A percentile compares a stretch with the other conserved stretches of the same genome.
phyloP scores from a whole-genome alignment of 1,140 invertebrate genomes.

The Bilobella aurantiaca region DNA sequence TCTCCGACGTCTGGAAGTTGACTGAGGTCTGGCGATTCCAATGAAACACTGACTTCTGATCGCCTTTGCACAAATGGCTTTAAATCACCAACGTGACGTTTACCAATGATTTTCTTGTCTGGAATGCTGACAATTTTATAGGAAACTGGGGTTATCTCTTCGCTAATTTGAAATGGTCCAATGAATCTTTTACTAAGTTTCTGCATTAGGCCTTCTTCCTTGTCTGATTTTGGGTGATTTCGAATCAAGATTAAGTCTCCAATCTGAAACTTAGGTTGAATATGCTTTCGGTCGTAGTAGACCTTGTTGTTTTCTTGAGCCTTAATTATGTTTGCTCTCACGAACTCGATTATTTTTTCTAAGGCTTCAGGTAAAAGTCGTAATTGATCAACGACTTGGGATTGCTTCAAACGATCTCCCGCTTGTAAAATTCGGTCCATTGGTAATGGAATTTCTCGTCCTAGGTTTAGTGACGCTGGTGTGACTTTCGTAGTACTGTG shows the following conservation, averaged over 20 bases:
- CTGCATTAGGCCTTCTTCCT: not conserved
- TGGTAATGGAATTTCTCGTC: conserved; percentile 35
- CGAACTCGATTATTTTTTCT: not conserved
- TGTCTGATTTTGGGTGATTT: not conserved
- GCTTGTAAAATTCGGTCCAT: conserved; percentile 14
- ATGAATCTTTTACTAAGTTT: not conserved
- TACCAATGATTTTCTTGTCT: not conserved
- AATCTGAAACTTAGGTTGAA: not conserved
- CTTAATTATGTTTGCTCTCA: not conserved
- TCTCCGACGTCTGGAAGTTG: not conserved
- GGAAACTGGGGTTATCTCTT: not conserved
- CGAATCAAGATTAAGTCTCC: not conserved
- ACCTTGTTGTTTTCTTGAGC: not conserved
- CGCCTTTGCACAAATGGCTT: not conserved
- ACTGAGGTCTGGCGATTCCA: not conserved
- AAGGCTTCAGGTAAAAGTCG: not conserved
- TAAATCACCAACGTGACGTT: not conserved
- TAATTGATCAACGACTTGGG: not conserved
- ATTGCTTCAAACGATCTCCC: not conserved
- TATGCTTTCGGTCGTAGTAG: not conserved
- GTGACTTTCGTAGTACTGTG: conserved; percentile 38
- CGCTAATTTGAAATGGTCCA: not conserved
- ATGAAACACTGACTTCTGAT: too few relatives aligned
- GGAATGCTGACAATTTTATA: not conserved
- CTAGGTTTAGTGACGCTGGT: conserved; percentile 40